Base-by-base conservation (phyloP, 1,140 invertebrate species). In the Heliconius eleuchia region DNA sequence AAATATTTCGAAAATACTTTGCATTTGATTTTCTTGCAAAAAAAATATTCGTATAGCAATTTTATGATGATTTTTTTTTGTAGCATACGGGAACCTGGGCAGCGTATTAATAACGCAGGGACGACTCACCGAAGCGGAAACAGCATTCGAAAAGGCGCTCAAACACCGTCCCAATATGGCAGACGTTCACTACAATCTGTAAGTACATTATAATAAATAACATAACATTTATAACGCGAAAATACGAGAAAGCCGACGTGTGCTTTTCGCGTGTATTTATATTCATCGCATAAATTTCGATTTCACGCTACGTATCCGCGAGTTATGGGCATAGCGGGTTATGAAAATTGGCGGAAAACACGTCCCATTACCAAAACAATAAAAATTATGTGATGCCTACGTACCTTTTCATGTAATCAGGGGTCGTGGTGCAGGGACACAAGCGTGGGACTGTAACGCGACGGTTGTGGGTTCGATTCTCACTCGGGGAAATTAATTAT, bases 111-210 rank as follows among this genome's bases (percentile, higher is more conserved):
- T 97, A 92, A 96, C 97, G 34, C 97, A 98, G 91, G 98, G 98
- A 57, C 95, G 97, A 79, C 96, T 96, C 70, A 95, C 96, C 70
- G 98, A 99, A 95, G 98, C 98, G 2, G 98, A 99, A 94, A 95
- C 96, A 88, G 98, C 98, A 37, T 98, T 98, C 90, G 96, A 97
- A 89, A 97, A 97, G 92, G 98, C 98, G 71, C 96, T 99, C 34
- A 96, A 96, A 78, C 97, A 98, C 95, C 96, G 98, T 93, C 97
- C 97, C 80, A 99, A 99, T 94, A 99, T 99, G 98, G 98, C 98
- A 77, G 98, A 99, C 91, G 98, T 99, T 72, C 98, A 99, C 95
- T 99, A 99, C 93, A 99, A 99, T 95, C 95, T 99, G 99, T 99
- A 96, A 99, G 98, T 98, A 95, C 79, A 73, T 78, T 78, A 82